Percentiles rank a stretch among this genome's conserved stretches.
phyloP scores from a whole-genome alignment of 2,888 invertebrate genomes.

The Rotaria sp. region DNA sequence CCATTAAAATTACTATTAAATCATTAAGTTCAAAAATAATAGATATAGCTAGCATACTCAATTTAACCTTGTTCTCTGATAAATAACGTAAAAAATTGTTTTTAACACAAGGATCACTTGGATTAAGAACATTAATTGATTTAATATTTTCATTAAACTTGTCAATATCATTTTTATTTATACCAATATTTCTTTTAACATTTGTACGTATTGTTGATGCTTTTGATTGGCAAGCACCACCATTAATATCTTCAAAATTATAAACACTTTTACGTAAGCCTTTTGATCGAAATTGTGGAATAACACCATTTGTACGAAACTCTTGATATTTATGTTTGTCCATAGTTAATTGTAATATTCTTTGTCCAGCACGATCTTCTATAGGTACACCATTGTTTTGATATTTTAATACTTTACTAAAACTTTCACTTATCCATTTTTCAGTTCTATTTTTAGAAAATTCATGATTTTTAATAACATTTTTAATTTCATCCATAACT shows the following conservation, averaged over 20 bases:
- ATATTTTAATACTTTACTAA: background rate
- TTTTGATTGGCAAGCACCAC: background rate
- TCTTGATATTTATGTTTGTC: background rate
- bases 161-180: background rate
- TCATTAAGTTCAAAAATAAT: background rate
- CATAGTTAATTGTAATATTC: background rate
- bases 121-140: background rate
- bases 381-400: background rate
- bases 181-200: background rate
- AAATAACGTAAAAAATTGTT: background rate
- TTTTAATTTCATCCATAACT: background rate
- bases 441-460: background rate
- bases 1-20: background rate
- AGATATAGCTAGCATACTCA: background rate
- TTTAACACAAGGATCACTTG: background rate
- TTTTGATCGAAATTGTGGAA: background rate
- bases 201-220: background rate
- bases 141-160: background rate
- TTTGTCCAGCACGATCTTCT: background rate
- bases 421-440: background rate
- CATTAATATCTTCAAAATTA: background rate
- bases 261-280: background rate
- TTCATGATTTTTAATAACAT: background rate
- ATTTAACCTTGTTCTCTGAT: background rate
- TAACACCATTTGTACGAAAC: background rate